These are phyloP conservation scores for Notarius lentiginosus DNA, from an alignment of 2,113 vertebrate species.

Conservation along the genomic window DNA sequence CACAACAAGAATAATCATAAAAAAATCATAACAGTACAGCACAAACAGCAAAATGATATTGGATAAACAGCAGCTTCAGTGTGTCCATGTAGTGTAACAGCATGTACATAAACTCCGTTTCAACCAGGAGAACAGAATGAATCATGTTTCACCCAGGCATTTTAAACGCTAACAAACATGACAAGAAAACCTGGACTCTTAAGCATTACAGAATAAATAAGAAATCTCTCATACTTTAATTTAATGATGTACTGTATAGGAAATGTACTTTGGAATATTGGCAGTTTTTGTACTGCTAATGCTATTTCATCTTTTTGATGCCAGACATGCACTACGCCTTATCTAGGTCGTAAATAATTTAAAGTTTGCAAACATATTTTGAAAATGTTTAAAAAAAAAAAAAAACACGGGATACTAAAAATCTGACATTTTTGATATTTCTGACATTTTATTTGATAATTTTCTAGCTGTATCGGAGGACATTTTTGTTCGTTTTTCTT, in stretches of 20 bases:
- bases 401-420: background rate
- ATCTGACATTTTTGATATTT: background rate
- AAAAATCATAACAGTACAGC: constrained; percentile 15
- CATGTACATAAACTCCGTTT: background rate
- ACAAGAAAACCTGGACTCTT: background rate
- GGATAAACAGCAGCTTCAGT: constrained; percentile 6
- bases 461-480: no score
- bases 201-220: background rate
- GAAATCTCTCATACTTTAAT: background rate
- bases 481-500: no score
- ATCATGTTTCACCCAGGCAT: background rate
- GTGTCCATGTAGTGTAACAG: background rate
- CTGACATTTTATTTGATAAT: no score
- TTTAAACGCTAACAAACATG: background rate
- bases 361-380: background rate
- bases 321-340: background rate
- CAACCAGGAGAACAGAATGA: background rate
- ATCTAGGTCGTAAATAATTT: background rate
- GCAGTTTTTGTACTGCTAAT: constrained; percentile 9
- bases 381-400: background rate
- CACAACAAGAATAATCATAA: background rate
- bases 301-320: background rate
- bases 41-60: background rate
- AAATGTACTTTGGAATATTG: constrained; percentile 29
- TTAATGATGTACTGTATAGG: background rate